Conservation (phyloP, 2,888 invertebrate genomes). For the Glyphotaelius pellucidus region DNA sequence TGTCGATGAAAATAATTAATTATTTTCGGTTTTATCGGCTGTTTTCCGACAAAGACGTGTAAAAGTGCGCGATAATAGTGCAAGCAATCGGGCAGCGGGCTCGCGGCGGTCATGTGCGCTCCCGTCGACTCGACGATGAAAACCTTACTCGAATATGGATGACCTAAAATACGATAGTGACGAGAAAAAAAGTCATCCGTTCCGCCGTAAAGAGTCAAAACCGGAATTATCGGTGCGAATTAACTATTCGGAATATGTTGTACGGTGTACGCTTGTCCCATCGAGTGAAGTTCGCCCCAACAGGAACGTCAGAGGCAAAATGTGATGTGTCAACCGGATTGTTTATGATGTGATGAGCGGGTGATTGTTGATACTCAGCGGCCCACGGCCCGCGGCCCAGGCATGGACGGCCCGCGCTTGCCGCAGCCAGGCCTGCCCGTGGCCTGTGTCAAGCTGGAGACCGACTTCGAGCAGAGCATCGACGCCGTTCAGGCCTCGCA, state of each 20-base stretch:
- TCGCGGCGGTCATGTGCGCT: conserved; percentile 48
- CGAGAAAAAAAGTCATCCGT: conserved; percentile 77
- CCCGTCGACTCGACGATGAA: conserved; percentile 68
- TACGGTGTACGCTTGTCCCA: conserved; percentile 20
- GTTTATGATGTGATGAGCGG: conserved; percentile 72
- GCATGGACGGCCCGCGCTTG: conserved; percentile 42
- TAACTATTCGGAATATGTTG: conserved; percentile 69
- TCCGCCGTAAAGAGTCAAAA: conserved; percentile 72
- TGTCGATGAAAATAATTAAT: conserved; percentile 75
- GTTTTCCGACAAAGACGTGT: conserved; percentile 71
- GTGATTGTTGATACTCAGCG: conserved; percentile 54
- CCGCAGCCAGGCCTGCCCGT: conserved; percentile 40
- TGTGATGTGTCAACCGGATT: conserved; percentile 79
- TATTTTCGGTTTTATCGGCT: conserved; percentile 73
- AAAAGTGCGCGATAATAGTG: conserved; percentile 70
- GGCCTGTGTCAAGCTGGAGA: conserved; percentile 69
- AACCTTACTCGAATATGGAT: conserved; percentile 80
- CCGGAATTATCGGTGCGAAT: conserved; percentile 70
- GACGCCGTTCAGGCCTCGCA: conserved; percentile 74
- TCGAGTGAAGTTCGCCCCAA: conserved; percentile 68
- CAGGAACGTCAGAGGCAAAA: conserved; percentile 70
- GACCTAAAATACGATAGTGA: conserved; percentile 79
- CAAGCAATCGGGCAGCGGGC: conserved; percentile 30
- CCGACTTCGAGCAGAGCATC: conserved; percentile 77
- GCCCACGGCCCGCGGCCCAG: conserved; percentile 39